Base-by-base conservation (phyloP, 2,113 vertebrate genomes). In the Rhineura floridana region DNA sequence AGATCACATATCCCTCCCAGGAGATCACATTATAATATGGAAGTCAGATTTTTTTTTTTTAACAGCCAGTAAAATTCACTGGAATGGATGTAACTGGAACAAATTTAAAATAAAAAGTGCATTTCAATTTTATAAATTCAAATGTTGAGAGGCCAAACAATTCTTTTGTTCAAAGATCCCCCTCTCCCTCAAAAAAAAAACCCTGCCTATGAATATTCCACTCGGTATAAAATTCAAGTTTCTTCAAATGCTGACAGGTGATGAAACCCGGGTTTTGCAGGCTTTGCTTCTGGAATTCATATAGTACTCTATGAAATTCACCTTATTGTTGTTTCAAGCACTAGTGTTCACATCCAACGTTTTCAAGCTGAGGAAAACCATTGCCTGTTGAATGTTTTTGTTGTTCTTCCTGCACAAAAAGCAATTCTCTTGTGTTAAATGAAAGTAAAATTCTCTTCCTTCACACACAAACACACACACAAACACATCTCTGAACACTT, bases 401-500 rank as follows among this genome's bases (percentile, higher is more conserved):
- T 59, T 59, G 55, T 50, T 78, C n/a, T 69, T 52, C 9, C 23
- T 55, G 0, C 50, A 50, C 30, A 81, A 77, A 44, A 42, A 30
- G n/a, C 48, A 30, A 70, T 23, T 52, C 6, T 36, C 59, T 59
- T 10, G 19, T 69, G 8, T 48, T 59, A 7, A 19, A 33, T 48
- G n/a, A 78, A 77, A 65, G 1, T 19, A 55, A 55, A 25, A 2
- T 6, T 19, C 17, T 44, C 28, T 55, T 39, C 39, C 19, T 87
- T 87, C 23, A 25, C 46, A 25, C n/a, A 25, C 50, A n/a, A n/a
- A n/a, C n/a, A n/a, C n/a, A n/a, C n/a, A n/a, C n/a, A n/a, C n/a
- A n/a, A n/a, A n/a, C n/a, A n/a, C n/a, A 83, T 72, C 88, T 88
- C 94, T 85, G 69, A 81, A 88, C 83, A 88, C 69, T 91, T 36